Base-by-base conservation (phyloP, 2,797 vertebrate species). In the Mareca penelope region DNA sequence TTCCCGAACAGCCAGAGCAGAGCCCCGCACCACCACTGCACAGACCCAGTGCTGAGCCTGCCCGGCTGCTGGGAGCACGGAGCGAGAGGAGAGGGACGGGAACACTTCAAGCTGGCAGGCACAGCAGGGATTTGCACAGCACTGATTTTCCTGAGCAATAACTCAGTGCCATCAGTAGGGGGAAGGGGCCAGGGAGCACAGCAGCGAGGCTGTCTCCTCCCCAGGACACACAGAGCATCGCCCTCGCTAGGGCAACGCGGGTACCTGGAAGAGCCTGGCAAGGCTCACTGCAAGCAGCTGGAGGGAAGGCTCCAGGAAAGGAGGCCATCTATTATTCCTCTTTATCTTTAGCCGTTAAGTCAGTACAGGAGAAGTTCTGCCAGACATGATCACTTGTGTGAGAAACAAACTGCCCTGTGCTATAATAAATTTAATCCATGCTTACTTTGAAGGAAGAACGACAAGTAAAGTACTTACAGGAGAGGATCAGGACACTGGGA, bases 111-210 rank as follows among this genome's bases (percentile, higher is more conserved):
- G 39, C 55, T 42, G 22, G 64, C 59, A 22, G 37, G 42, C 31
- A 9, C 15, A 12, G 59, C 4, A 1, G 42, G n/a, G n/a, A 29
- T 33, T 63, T 6, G 6, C 8, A 33, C 21, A 18, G 46, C 55
- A 15, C 5, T 48, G 70, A 28, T 31, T 42, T 57, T 50, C 50
- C 15, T 21, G 15, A 40, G 40, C 55, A 7, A 1, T n/a, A 26
- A 42, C 1, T 4, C 4, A 3, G 26, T 24, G 23, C n/a, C 12
- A 9, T 4, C 31, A 24, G 7, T 0, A 1, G 39, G 17, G 21
- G 3, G 1, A 8, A 8, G 48, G 19, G 16, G 35, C 9, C 12
- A 7, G 24, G 29, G 8, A 57, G 42, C 42, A 44, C 17, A 44
- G 42, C 42, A 44, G 42, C 42, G 42, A 44, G 42, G 42, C 42